A percentile compares a stretch with the other conserved stretches of the same genome.
Evolutionary conservation across 2,888 invertebrate genomes (phyloP).

Genomic region (Amphipoea oculea): DNA sequence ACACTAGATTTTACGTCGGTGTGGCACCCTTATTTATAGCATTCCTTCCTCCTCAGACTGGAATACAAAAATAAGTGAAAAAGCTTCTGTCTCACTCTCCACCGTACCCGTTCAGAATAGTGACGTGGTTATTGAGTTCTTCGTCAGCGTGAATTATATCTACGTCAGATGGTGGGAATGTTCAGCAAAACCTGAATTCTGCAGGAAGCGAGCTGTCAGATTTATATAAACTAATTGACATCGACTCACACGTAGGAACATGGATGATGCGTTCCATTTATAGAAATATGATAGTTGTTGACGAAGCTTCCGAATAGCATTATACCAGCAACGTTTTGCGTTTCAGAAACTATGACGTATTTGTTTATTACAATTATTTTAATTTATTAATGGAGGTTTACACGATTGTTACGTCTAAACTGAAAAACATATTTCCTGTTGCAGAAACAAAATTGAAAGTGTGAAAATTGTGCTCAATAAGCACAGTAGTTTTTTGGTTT

Average conservation of each 20-base stretch:
- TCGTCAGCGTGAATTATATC: constrained; percentile 68
- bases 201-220: constrained; percentile 75
- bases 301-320: constrained; percentile 36
- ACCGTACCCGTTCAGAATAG: constrained; percentile 69
- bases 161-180: constrained; percentile 77
- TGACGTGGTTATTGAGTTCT: constrained; percentile 71
- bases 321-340: constrained; percentile 31
- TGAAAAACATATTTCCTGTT: background rate
- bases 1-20: constrained; percentile 86
- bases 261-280: constrained; percentile 61
- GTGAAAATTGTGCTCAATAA: background rate
- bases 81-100: constrained; percentile 81
- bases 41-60: constrained; percentile 78
- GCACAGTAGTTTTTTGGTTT: constrained; percentile 14
- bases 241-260: constrained; percentile 62
- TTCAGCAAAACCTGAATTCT: constrained; percentile 70
- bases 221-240: constrained; percentile 73
- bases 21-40: constrained; percentile 89
- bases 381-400: constrained; percentile 37
- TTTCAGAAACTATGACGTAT: constrained; percentile 40
- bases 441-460: constrained; percentile 1
- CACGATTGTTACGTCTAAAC: constrained; percentile 3
- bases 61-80: constrained; percentile 90
- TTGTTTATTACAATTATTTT: constrained; percentile 37
- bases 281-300: constrained; percentile 61